Conservation (phyloP, 2,797 vertebrate genomes). For the Peromyscus nudipes region DNA sequence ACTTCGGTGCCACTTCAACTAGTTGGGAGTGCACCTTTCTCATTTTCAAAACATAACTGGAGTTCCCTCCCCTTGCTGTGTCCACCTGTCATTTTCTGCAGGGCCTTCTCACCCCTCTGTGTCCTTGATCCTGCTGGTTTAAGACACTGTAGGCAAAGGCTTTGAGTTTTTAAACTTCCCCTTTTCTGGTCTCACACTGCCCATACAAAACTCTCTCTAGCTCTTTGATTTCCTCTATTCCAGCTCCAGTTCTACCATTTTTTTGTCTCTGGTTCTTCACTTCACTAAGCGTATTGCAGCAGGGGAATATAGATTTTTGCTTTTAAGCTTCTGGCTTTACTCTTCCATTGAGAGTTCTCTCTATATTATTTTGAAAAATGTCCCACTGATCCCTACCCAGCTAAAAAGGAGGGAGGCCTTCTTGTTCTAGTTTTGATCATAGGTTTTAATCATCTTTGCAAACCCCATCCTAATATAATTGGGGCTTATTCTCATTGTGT, state of each 20-base stretch:
- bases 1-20: neutral
- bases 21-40: neutral
- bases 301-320: constrained; percentile 62
- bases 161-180: neutral
- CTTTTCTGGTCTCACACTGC: constrained; percentile 14
- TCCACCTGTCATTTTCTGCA: neutral
- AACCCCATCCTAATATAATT: constrained; percentile 34
- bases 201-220: neutral
- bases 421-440: constrained; percentile 52
- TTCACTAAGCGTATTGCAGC: constrained; percentile 66
- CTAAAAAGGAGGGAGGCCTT: constrained; percentile 22
- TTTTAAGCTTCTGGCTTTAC: constrained; percentile 76
- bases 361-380: constrained; percentile 74
- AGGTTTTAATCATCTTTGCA: constrained; percentile 68
- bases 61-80: neutral
- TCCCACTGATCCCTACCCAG: neutral
- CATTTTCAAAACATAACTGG: neutral
- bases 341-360: constrained; percentile 75
- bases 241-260: constrained; percentile 56
- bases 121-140: neutral
- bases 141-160: neutral
- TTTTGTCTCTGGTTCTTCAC: constrained; percentile 67
- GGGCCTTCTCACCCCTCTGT: neutral
- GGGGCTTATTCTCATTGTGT: constrained; percentile 48
- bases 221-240: constrained; percentile 68